Base-by-base conservation (phyloP, 2,888 invertebrate species). In the Esperia sulphurella region DNA sequence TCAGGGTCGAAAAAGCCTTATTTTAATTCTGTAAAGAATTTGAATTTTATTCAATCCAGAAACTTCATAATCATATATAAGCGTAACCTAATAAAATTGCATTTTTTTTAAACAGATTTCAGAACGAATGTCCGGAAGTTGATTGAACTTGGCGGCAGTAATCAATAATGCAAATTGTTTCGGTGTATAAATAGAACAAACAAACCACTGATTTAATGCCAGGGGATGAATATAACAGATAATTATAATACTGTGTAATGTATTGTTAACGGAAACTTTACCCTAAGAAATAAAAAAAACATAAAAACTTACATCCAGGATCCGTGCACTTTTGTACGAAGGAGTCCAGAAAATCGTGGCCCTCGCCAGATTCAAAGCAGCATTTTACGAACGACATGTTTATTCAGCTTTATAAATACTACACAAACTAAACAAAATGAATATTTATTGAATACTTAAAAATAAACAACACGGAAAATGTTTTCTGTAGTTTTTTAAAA, bases 301-400 rank as follows among this genome's bases (percentile, higher is more conserved):
- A n/a, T n/a, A 41, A n/a, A 43, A 85, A 95, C 95, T 95, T 90
- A 95, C 95, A 95, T 70, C 94, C 92, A 49, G 95, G 93, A 82
- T 95, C 95, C 41, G 95, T 94, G 76, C 95, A 95, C 87, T 95
- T 95, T 81, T 94, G 93, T 39, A 94, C 91, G 64, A 95, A 92
- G 14, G 93, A 91, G 65, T 95, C 95, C 55, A 95, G 82, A 71
- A 95, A 92, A 75, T 95, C 95, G 12, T 94, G 92, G 35, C 94
- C 87, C 69, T 95, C 95, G 13, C 92, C 91, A 46, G 93, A 91
- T 71, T 95, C 95, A 75, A 95, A 95, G 84, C 95, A 95, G 83
- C 95, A 95, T 75, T 93, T 94, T 55, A 95, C 91, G 55, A 94
- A 90, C 61, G 93, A 92, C 94, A 94, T 94, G n/a, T 65, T 57